Evolutionary conservation across 2,888 invertebrate species (phyloP), one percentile per base, ranked within the genome.

Genomic region (Tryphoninae sp.): DNA sequence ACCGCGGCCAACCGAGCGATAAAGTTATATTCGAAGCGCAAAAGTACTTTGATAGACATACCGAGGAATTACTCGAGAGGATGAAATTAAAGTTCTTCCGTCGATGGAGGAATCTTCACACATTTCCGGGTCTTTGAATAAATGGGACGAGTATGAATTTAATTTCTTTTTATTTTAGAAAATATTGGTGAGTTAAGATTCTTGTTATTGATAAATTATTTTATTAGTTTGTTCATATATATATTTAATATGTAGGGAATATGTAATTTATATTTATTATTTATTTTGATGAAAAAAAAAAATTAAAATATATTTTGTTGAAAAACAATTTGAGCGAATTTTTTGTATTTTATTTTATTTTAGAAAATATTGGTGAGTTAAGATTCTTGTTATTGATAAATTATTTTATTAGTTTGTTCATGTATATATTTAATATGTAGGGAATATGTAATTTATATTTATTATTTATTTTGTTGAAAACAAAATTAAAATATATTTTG

Each of bases 1-100:
- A 77, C 81, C 79, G 77, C 77, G 62, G 53, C 69, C 33, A 73
- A 77, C 72, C 72, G 61, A 67, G 61, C 58, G 68, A 69, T 68
- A 64, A 74, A 78, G 33, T 65, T 33, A 45, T 58, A 55, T 62
- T 72, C 75, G 58, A 80, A 64, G 74, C 55, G 80, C 51, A 75
- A 76, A 69, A 68, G 26, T 33, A 59, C 53, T 8, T 42, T 13
- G 53, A 67, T 67, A 67, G 51, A 59, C 42, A 69, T 73, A 67
- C 68, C 19, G 45, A 61, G 49, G 72, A 81, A 73, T 65, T 40
- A 2, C 33, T 42, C 16, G 8, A 53, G 7, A 8, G 51, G 19
- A 11, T 55, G 40, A 40, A 62, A 62, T 62, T 62, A 40, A 6
- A 16, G 33, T 40, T 26, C 8, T 33, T 62, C 40, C 62, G 40